Base-by-base conservation (phyloP, 2,888 invertebrate genomes). In the Pelosia muscerda region DNA sequence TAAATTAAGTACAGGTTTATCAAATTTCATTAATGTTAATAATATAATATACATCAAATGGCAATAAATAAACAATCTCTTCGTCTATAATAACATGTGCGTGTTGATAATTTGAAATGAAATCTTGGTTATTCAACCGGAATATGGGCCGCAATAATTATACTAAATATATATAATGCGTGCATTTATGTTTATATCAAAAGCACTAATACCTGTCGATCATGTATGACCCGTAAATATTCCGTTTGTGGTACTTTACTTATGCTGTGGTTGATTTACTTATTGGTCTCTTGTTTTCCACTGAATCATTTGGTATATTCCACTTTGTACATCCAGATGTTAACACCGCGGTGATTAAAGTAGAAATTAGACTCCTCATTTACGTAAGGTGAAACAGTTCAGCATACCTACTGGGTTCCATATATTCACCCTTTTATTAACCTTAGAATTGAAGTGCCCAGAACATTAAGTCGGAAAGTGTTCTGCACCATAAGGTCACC, bases 101-200 rank as follows among this genome's bases (percentile, higher is more conserved):
- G 55, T 71, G 73, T 71, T 53, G 49, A 68, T 74, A 76, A 69
- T 77, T 64, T 58, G 34, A 72, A 75, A 76, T 71, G 62, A 71
- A 65, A 31, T 56, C 63, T 31, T 54, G 67, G 66, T 73, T 76
- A 63, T 72, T 65, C 34, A 69, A 76, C 49, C 49, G n/a, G 49
- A 49, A 49, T 42, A 42, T 49, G 19, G 6, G 65, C 34, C 59
- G 57, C 34, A 72, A 68, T 13, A 57, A 59, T 38, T 54, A 55
- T 68, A 65, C 70, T 49, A 68, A 60, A 66, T 63, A 62, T 49
- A 53, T 68, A 28, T 28, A 66, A 28, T 49, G 26, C n/a, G 9
- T 22, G 9, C 38, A 26, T 53, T 66, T 22, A 56, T 23, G 19
- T 4, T 53, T 61, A 59, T 77, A 63, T 26, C 5, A 15, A 19